These are phyloP conservation scores for Tetraneura akinire DNA, from an alignment of 1,140 invertebrate genomes.

Conservation along the genomic window DNA sequence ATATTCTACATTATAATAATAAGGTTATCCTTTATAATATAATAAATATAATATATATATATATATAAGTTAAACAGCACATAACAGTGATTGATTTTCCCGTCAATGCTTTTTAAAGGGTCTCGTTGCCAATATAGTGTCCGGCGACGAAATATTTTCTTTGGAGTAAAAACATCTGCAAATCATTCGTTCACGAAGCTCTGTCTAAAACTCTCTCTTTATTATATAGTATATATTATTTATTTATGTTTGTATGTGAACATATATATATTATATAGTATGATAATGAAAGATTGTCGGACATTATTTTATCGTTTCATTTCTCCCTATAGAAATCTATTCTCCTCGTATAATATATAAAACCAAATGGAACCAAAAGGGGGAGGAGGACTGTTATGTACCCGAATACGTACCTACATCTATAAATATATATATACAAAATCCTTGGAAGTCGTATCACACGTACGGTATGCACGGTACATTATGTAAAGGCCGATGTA, in stretches of 20 bases:
- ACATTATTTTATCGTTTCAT: constrained; percentile 2
- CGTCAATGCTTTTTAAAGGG: not conserved
- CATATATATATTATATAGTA: too few species aligned
- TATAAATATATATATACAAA: not conserved
- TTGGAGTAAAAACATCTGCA: too few species aligned
- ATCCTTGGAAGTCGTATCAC: constrained; percentile 12
- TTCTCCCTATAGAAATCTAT: not conserved
- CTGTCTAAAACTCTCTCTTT: too few species aligned
- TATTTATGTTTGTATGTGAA: too few species aligned
- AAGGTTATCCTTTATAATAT: not conserved
- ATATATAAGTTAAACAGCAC: too few species aligned
- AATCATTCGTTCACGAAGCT: too few species aligned
- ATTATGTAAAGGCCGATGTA: not conserved
- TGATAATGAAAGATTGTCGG: not conserved
- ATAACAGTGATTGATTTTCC: constrained; percentile 35
- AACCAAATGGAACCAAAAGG: not conserved
- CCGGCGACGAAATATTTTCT: not conserved
- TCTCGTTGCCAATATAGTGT: not conserved
- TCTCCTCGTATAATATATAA: constrained; percentile 1
- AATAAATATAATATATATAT: too few species aligned
- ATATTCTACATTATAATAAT: not conserved
- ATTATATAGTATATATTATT: too few species aligned
- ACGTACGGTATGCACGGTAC: not conserved
- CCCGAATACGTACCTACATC: too few species aligned
- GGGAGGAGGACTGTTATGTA: not conserved